phyloP scores from a whole-genome alignment of 2,113 vertebrate species.

The Phalacrocorax carbo region DNA sequence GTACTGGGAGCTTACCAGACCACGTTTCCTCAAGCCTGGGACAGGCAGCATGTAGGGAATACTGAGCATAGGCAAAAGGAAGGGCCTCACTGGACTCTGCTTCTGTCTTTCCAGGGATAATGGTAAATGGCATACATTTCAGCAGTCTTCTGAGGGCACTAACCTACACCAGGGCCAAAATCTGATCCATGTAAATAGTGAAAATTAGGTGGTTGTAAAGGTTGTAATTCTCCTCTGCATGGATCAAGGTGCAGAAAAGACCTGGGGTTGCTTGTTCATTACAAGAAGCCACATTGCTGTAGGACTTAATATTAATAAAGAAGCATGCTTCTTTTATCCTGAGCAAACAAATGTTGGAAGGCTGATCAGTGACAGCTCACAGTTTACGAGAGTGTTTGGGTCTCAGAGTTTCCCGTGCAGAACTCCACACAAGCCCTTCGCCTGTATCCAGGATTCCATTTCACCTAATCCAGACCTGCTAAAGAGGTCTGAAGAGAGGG shows the following conservation, averaged over 20 bases:
- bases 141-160: neutral
- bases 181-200: neutral
- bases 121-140: neutral
- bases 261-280: neutral
- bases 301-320: neutral
- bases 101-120: neutral
- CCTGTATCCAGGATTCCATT: neutral
- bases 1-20: neutral
- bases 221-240: neutral
- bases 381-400: neutral
- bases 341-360: neutral
- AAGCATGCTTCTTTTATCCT: neutral
- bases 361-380: neutral
- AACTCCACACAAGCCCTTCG: neutral
- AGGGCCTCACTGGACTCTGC: neutral
- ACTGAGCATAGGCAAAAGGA: neutral
- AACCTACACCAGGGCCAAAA: neutral
- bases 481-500: neutral
- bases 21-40: neutral
- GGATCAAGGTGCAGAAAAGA: neutral
- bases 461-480: neutral
- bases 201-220: neutral
- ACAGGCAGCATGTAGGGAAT: neutral
- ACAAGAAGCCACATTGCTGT: neutral
- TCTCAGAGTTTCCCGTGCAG: neutral